These are phyloP conservation scores for Brachyalestes nurse DNA, from an alignment of 2,797 vertebrate genomes.

Conservation along the genomic window DNA sequence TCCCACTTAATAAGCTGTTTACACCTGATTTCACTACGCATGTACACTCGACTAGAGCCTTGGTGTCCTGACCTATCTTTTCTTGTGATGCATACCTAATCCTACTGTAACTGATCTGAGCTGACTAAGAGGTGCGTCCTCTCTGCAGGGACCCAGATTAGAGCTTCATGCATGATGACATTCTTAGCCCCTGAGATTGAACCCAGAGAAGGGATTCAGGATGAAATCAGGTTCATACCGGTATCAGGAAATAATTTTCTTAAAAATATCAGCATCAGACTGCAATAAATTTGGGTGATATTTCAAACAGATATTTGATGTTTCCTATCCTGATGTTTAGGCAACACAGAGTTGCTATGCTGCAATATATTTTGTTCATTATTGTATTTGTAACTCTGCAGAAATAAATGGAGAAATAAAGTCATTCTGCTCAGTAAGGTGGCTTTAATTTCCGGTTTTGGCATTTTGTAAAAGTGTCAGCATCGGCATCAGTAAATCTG, in stretches of 20 bases:
- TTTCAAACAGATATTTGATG: too few relatives aligned
- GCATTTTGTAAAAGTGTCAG: too few relatives aligned
- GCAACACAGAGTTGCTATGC: too few relatives aligned
- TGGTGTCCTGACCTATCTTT: background rate
- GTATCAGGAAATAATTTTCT: too few relatives aligned
- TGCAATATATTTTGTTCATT: too few relatives aligned
- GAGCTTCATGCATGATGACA: background rate
- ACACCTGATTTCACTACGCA: background rate
- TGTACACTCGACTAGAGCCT: background rate
- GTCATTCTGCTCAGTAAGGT: too few relatives aligned
- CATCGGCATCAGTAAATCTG: too few relatives aligned
- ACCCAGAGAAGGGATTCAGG: background rate
- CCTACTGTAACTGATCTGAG: background rate
- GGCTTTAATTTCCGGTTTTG: too few relatives aligned
- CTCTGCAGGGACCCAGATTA: slow-evolving; percentile 11
- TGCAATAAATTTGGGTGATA: too few relatives aligned
- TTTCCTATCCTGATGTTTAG: too few relatives aligned
- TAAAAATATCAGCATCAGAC: too few relatives aligned
- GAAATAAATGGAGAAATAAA: too few relatives aligned
- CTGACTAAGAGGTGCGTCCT: background rate
- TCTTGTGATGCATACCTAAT: background rate
- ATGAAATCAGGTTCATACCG: background rate
- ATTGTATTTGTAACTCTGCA: background rate
- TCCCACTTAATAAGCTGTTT: background rate
- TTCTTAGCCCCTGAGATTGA: background rate